Evolutionary conservation across 2,888 invertebrate species (phyloP).

Genomic region (Latrodectus elegans): DNA sequence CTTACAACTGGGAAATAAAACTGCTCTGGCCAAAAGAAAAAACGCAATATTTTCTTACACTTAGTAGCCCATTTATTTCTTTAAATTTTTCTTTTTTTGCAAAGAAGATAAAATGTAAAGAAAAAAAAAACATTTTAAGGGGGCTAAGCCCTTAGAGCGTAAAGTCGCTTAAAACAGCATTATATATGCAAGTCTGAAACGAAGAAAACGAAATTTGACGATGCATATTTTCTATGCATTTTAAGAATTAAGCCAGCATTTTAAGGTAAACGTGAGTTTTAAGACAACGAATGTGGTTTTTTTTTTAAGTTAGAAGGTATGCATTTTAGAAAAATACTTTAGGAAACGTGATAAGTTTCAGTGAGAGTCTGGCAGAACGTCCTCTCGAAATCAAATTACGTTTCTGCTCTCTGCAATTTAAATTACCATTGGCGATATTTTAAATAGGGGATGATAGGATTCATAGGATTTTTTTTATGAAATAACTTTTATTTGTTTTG

Average conservation of each 20-base stretch:
- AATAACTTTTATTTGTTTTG: no score
- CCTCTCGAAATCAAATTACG: conserved; percentile 17
- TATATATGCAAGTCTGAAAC: conserved; percentile 37
- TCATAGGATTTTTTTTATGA: no score
- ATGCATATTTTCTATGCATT: conserved; percentile 40
- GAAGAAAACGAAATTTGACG: conserved; percentile 11
- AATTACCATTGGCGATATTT: not conserved
- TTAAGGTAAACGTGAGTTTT: conserved; percentile 17
- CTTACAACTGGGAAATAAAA: no score
- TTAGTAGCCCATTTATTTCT: not conserved
- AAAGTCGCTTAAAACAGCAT: conserved; percentile 46
- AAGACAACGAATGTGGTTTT: conserved; percentile 12
- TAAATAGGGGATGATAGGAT: no score
- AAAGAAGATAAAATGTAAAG: conserved; percentile 4
- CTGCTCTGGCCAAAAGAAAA: no score
- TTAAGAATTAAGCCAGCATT: conserved; percentile 10
- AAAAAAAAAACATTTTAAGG: conserved; percentile 3
- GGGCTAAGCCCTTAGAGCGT: not conserved
- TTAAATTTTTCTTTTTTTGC: not conserved
- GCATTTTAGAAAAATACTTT: conserved; percentile 32
- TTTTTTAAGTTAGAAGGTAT: conserved; percentile 10
- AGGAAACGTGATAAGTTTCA: conserved; percentile 39
- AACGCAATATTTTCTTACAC: no score
- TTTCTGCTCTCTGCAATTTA: conserved; percentile 14
- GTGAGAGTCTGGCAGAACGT: conserved; percentile 9